Evolutionary conservation across 2,888 invertebrate species (phyloP), one percentile per base, ranked within the genome.

Genomic region (Sepiola atlantica): DNA sequence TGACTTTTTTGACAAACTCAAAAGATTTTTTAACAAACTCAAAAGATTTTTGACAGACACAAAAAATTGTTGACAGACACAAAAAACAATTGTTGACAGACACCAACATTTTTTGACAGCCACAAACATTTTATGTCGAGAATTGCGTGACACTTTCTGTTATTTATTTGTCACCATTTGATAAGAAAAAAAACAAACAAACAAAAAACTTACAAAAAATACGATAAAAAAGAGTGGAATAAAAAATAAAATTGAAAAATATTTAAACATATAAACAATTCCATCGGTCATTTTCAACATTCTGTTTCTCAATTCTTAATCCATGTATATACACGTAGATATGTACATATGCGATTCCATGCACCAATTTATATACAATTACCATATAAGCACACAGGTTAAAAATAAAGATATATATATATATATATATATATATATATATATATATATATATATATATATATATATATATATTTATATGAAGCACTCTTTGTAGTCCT

Each of bases 381-480:
- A 35, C 21, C 24, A 35, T 21, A 91, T 35, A 91, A n/a, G 12
- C 91, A 92, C 92, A 24, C 92, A 35, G n/a, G 55, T 45, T n/a
- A 18, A 92, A 45, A 10, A 35, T 54, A 28, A 16, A 45, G 1
- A 92, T 28, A 91, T 28, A 35, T 28, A 91, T 28, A 91, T 35
- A 91, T 91, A 35, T 91, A 91, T 91, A 91, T 91, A 91, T 91
- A 91, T 91, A 91, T 35, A 91, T 91, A 91, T 35, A 91, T 91
- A 91, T 91, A 35, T 91, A 91, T 35, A 92, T 54, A 55, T 28
- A 92, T 92, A 55, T 92, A 54, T 92, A 28, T 54, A n/a, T 77
- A n/a, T 77, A n/a, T 77, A 77, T 77, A 77, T 77, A n/a, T 77
- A n/a, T 77, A n/a, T 77, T 16, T 77, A 77, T 77, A 77, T 77